These are phyloP conservation scores for Cenopis cana DNA, from an alignment of 2,888 invertebrate species.

Conservation along the genomic window DNA sequence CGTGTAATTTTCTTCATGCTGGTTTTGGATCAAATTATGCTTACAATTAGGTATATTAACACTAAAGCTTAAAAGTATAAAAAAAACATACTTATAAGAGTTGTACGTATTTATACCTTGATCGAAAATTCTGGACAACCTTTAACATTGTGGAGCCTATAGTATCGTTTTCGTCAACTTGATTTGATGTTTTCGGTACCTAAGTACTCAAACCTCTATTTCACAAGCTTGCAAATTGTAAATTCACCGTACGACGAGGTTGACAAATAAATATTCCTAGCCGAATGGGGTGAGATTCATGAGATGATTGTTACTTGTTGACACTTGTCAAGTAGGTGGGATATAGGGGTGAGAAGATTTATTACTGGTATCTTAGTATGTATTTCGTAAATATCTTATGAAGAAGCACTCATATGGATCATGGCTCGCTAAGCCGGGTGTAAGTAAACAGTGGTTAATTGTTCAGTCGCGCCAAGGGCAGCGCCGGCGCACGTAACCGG, in stretches of 20 bases:
- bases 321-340: no score
- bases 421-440: constrained; percentile 14
- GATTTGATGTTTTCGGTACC: background rate
- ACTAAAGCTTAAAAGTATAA: background rate
- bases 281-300: no score
- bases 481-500: constrained; percentile 25
- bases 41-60: background rate
- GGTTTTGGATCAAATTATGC: background rate
- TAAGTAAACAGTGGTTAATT: constrained; percentile 33
- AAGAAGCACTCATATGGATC: constrained; percentile 10
- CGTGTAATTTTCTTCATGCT: background rate
- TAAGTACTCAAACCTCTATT: no score
- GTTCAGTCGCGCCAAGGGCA: constrained; percentile 27
- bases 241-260: no score
- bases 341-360: no score
- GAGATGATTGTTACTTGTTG: no score
- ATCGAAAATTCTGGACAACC: background rate
- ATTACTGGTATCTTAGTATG: background rate
- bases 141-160: background rate
- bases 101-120: no score
- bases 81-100: background rate
- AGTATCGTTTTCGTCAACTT: background rate
- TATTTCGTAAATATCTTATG: background rate
- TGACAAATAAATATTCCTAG: no score
- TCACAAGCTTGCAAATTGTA: no score